phyloP scores from a whole-genome alignment of 2,888 invertebrate species.

The Ophion obscuratus region DNA sequence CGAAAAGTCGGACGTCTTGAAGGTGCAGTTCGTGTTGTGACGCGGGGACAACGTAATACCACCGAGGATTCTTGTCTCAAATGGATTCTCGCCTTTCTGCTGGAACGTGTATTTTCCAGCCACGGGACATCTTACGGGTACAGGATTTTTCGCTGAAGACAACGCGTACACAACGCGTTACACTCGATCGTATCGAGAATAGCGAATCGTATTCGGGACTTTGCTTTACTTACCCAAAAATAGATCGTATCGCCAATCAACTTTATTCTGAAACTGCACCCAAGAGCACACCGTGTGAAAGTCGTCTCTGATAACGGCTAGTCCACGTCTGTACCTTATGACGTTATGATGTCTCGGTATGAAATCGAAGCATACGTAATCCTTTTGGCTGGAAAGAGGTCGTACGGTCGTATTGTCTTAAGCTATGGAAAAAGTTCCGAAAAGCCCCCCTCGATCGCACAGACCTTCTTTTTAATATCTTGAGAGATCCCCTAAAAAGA shows the following conservation, averaged over 20 bases:
- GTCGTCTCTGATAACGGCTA: conserved; percentile 95
- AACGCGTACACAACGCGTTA: background rate
- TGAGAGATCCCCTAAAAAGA: no score
- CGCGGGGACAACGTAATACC: conserved; percentile 97
- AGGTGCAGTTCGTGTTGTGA: conserved; percentile 95
- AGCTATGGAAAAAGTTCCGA: no score
- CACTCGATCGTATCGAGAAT: conserved; percentile 12
- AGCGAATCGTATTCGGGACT: background rate
- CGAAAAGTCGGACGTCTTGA: conserved; percentile 97
- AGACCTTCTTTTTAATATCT: no score
- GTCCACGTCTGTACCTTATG: conserved; percentile 94
- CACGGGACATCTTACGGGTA: conserved; percentile 96
- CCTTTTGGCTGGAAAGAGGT: conserved; percentile 92
- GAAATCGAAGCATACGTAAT: conserved; percentile 98
- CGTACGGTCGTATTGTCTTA: background rate
- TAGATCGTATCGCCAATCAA: conserved; percentile 94
- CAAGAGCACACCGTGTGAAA: conserved; percentile 97
- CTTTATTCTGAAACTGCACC: conserved; percentile 94
- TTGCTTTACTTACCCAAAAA: conserved; percentile 86
- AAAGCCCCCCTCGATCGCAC: no score
- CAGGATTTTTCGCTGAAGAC: conserved; percentile 91
- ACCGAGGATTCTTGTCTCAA: conserved; percentile 97
- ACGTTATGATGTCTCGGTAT: conserved; percentile 98
- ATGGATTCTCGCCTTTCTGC: conserved; percentile 95
- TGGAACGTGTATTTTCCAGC: conserved; percentile 98